phyloP scores from a whole-genome alignment of 2,113 vertebrate species.

The Cheirogaleus medius region DNA sequence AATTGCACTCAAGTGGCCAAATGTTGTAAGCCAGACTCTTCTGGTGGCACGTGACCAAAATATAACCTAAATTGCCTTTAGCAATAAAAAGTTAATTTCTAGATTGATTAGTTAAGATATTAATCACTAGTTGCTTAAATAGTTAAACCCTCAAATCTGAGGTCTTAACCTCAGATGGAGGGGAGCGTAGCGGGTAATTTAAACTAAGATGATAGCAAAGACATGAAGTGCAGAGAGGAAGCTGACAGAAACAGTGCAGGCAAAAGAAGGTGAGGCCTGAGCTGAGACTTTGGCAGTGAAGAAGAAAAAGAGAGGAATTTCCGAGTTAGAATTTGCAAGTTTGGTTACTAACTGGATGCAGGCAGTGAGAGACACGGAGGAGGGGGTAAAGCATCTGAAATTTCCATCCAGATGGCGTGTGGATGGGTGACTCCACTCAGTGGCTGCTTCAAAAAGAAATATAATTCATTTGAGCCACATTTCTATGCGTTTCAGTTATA shows the following conservation, averaged over 20 bases:
- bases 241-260: neutral
- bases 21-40: neutral
- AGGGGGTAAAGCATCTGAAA: neutral
- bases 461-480: neutral
- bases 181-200: neutral
- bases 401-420: neutral
- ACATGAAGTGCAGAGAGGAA: neutral
- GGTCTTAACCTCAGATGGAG: too few relatives aligned
- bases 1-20: neutral
- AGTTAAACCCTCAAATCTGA: neutral
- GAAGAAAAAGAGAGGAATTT: neutral
- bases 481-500: neutral
- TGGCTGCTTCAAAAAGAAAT: neutral
- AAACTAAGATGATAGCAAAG: neutral
- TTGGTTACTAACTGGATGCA: neutral
- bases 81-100: neutral
- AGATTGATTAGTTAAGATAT: neutral
- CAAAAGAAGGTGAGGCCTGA: neutral
- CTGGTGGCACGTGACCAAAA: neutral
- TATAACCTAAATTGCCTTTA: neutral
- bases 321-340: neutral
- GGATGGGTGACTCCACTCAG: neutral
- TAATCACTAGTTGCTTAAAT: neutral
- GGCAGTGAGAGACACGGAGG: neutral
- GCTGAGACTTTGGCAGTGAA: neutral